Conservation (phyloP, 2,888 invertebrate species). For the Orthosia gothica region DNA sequence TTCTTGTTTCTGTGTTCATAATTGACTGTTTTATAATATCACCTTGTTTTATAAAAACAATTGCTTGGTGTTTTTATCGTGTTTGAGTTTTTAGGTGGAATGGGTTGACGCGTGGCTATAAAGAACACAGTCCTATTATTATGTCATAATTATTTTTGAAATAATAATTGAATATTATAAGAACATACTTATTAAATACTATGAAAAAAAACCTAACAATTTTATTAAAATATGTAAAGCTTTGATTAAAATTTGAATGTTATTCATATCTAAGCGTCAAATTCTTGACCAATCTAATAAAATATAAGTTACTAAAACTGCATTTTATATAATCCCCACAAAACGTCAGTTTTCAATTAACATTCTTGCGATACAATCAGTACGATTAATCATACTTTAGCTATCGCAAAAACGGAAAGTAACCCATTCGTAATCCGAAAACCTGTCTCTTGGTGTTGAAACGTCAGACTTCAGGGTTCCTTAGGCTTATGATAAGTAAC, state of each 20-base stretch:
- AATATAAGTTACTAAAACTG: constrained; percentile 45
- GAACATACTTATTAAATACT: constrained; percentile 4
- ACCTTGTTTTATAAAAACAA: constrained; percentile 56
- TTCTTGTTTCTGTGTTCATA: constrained; percentile 65
- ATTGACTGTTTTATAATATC: constrained; percentile 61
- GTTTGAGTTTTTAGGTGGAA: constrained; percentile 39
- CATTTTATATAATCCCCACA: constrained; percentile 57
- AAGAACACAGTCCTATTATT: constrained; percentile 27
- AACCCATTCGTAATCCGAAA: constrained; percentile 72
- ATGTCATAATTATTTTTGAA: constrained; percentile 17
- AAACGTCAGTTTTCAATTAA: constrained; percentile 79
- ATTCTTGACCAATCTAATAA: constrained; percentile 16
- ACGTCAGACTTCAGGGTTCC: constrained; percentile 62
- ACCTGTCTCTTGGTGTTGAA: constrained; percentile 72
- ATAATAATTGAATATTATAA: neutral
- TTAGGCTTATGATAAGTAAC: constrained; percentile 52
- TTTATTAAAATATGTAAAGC: neutral
- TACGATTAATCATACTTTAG: constrained; percentile 80
- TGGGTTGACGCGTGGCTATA: constrained; percentile 19
- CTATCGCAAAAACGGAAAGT: constrained; percentile 79
- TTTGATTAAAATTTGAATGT: constrained; percentile 10
- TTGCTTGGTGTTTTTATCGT: constrained; percentile 39
- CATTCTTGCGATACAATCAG: constrained; percentile 76
- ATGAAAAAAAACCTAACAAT: too few relatives aligned
- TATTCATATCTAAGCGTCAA: neutral